Conservation (phyloP, 2,113 vertebrate genomes). For the Phainopepla nitens region DNA sequence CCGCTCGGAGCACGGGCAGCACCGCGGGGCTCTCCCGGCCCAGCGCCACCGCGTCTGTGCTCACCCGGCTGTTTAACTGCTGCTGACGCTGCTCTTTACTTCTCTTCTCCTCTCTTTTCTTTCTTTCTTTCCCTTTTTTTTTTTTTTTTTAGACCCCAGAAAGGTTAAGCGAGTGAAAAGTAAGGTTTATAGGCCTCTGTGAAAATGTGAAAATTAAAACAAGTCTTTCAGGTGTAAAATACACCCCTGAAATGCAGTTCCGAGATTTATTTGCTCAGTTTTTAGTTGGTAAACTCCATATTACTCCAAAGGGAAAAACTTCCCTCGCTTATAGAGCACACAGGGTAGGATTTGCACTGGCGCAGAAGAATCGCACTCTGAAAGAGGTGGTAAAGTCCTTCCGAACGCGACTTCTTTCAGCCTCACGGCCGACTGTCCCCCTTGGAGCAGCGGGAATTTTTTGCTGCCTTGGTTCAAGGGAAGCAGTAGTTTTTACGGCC, state of each 20-base stretch:
- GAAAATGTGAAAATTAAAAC: slow-evolving; percentile 27
- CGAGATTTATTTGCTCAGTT: slow-evolving; percentile 10
- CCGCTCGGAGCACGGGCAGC: not conserved
- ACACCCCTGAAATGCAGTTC: not conserved
- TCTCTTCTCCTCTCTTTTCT: fast-evolving
- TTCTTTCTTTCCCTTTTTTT: fast-evolving
- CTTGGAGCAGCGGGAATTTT: not conserved
- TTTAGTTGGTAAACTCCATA: slow-evolving; percentile 30
- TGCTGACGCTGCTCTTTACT: not conserved
- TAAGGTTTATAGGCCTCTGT: slow-evolving; percentile 13
- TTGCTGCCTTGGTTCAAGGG: not conserved
- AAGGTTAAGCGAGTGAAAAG: not conserved
- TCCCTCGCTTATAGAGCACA: not conserved
- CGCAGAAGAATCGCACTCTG: not conserved
- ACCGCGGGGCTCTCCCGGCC: not conserved
- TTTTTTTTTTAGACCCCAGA: fast-evolving
- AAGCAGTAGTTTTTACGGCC: slow-evolving; percentile 16
- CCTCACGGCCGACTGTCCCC: not conserved
- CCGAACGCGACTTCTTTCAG: not conserved
- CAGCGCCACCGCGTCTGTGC: not conserved
- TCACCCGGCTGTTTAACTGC: not conserved
- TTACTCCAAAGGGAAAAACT: slow-evolving; percentile 21
- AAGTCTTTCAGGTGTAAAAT: slow-evolving; percentile 27
- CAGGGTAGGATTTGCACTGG: not conserved
- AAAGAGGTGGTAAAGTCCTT: not conserved